phyloP scores from a whole-genome alignment of 2,797 vertebrate species.

The Kryptolebias ocellatus region DNA sequence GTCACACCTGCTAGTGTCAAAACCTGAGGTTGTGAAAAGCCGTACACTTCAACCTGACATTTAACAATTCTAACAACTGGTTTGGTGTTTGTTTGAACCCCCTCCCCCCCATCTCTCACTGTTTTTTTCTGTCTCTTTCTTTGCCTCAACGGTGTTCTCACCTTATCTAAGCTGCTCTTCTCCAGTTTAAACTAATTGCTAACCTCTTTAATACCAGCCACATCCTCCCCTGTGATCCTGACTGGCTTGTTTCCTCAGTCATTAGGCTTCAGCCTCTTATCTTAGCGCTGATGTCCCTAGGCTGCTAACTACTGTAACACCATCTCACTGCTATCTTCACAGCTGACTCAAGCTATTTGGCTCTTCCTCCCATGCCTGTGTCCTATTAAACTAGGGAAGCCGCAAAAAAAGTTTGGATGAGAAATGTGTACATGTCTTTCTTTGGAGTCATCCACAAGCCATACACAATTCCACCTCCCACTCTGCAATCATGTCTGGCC shows the following conservation, averaged over 20 bases:
- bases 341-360: conserved; percentile 47
- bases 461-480: conserved; percentile 30
- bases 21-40: conserved; percentile 66
- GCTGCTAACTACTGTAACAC: conserved; percentile 57
- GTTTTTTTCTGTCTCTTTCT: conserved; percentile 40
- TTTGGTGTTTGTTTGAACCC: conserved; percentile 62
- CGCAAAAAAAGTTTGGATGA: conserved; percentile 28
- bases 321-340: conserved; percentile 35
- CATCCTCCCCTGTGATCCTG: conserved; percentile 75
- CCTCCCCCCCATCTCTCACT: conserved; percentile 33
- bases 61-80: conserved; percentile 67
- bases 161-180: conserved; percentile 68
- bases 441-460: conserved; percentile 37
- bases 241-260: conserved; percentile 71
- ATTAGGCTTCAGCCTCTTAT: conserved; percentile 68
- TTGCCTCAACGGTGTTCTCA: conserved; percentile 53
- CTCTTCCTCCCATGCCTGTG: conserved; percentile 37
- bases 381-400: conserved; percentile 48
- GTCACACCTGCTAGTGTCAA: conserved; percentile 73
- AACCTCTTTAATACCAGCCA: conserved; percentile 66
- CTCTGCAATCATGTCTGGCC: conserved; percentile 39
- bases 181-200: conserved; percentile 69
- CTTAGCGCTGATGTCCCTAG: conserved; percentile 56
- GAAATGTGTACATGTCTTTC: conserved; percentile 41
- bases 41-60: conserved; percentile 43